Evolutionary conservation across 2,888 invertebrate species (phyloP), one percentile per base, ranked within the genome.

Genomic region (Lepidocyrtinus sp.): DNA sequence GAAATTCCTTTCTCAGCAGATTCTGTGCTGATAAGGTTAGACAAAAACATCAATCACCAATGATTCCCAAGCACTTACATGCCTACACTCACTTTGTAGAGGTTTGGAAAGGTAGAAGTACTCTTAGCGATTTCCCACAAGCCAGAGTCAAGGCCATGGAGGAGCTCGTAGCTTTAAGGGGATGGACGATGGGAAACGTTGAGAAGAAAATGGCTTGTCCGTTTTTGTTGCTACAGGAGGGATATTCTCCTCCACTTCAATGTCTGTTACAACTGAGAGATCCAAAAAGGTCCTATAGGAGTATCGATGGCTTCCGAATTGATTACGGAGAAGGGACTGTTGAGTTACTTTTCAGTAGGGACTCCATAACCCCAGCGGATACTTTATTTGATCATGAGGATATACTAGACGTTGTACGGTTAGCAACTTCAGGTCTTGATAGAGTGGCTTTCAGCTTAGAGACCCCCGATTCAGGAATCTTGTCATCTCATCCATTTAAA

Each of bases 71-170:
- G 22, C 76, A 76, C 50, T 25, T 83, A 15, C 83, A 85, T 36
- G 85, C 85, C 0, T 83, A 85, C 72, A 85, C 82, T 0, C 83
- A 81, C 26, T 85, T 85, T 61, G 82, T 83, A 1, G 85, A 85
- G 62, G 83, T 85, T 1, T 80, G 82, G 79, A 82, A 85, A 46
- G 85, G 85, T 5, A 24, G 85, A 15, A 82, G 82, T 68, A 71
- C 69, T 0, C 70, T 82, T 0, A 78, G 63, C 9, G 75, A 82
- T 63, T 85, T 83, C 64, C 72, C 59, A 5, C 65, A 75, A 19
- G 83, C 82, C 0, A 70, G 82, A 50, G 64, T 78, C 0, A 75
- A 75, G 27, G 82, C 81, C 0, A 82, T 85, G 81, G 70, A 82
- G 36, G 81, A 82, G 59, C 59, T 85, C 0, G 21, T 84, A 1